A percentile compares a stretch with the other conserved stretches of the same genome.
These are phyloP conservation scores for Scaptomyza caliginosa DNA, from an alignment of 2,888 invertebrate genomes.

Conservation along the genomic window DNA sequence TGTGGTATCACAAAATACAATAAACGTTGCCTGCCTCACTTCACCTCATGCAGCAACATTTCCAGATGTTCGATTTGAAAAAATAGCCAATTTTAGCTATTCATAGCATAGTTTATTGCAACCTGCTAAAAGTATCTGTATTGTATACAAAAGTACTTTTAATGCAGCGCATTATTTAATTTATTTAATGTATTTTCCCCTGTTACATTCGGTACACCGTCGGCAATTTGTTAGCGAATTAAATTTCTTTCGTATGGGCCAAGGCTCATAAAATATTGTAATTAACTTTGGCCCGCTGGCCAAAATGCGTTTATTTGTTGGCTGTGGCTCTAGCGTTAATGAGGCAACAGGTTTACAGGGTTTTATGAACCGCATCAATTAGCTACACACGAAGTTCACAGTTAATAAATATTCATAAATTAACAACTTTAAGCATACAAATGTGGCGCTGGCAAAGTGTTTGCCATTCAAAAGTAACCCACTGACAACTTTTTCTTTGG, in stretches of 20 bases:
- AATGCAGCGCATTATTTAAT: slow-evolving; percentile 5
- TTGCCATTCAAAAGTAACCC: slow-evolving; percentile 44
- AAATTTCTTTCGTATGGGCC: slow-evolving; percentile 37
- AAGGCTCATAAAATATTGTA: slow-evolving; percentile 62
- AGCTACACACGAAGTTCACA: slow-evolving; percentile 34
- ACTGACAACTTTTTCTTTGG: slow-evolving; percentile 31
- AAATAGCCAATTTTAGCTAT: neutral
- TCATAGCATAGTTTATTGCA: neutral
- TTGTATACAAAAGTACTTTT: slow-evolving; percentile 10
- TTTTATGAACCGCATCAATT: slow-evolving; percentile 42
- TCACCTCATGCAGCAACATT: neutral
- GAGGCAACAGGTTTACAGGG: slow-evolving; percentile 67
- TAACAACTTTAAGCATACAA: slow-evolving; percentile 24
- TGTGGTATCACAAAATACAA: neutral
- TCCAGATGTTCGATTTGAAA: neutral
- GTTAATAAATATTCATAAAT: slow-evolving; percentile 73
- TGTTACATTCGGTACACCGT: slow-evolving; percentile 40
- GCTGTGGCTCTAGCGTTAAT: slow-evolving; percentile 46
- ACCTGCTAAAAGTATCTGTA: neutral
- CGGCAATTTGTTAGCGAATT: slow-evolving; percentile 52
- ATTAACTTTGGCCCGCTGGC: slow-evolving; percentile 58
- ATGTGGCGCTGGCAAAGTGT: neutral
- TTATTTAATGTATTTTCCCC: slow-evolving; percentile 17
- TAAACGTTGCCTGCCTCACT: neutral
- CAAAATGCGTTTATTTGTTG: slow-evolving; percentile 40